These are phyloP conservation scores for Octopus bimaculoides DNA, from an alignment of 1,140 invertebrate species.

Conservation along the genomic window DNA sequence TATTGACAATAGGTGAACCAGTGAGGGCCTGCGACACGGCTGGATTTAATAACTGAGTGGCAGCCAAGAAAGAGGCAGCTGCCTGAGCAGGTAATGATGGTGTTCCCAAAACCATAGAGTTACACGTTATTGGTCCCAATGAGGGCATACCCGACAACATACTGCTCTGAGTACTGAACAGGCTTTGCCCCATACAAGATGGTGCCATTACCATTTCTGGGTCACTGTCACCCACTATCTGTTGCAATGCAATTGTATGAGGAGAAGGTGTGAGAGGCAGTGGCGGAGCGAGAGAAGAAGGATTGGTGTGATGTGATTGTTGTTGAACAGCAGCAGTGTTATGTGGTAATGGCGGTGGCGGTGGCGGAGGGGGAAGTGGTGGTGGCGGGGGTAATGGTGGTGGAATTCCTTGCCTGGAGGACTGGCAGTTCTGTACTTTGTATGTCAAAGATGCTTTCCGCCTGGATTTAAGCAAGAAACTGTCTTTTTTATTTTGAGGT, in stretches of 20 bases:
- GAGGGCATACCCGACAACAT: not conserved
- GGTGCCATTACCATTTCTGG: slow-evolving; percentile 1
- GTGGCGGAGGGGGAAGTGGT: slow-evolving; percentile 24
- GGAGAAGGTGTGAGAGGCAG: not conserved
- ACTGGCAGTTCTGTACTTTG: slow-evolving; percentile 26
- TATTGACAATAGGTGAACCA: slow-evolving; percentile 12
- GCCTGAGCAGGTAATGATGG: slow-evolving; percentile 6
- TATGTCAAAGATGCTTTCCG: slow-evolving; percentile 35
- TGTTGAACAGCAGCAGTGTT: not conserved
- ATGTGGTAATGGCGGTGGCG: slow-evolving; percentile 22
- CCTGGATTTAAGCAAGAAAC: slow-evolving; percentile 25
- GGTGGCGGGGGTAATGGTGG: slow-evolving; percentile 14
- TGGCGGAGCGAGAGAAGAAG: not conserved
- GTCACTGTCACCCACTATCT: not conserved
- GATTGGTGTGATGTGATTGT: not conserved
- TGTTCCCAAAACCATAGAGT: slow-evolving; percentile 11
- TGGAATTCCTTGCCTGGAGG: not conserved
- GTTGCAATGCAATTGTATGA: not conserved
- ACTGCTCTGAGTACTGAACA: slow-evolving; percentile 8
- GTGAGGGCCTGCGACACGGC: slow-evolving; percentile 9
- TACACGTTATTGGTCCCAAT: slow-evolving; percentile 11
- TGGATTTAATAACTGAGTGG: not conserved
- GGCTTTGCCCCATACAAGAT: not conserved
- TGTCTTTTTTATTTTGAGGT: slow-evolving; percentile 22
- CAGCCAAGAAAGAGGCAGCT: slow-evolving; percentile 4